Conservation (phyloP, 2,113 vertebrate species). For the Engraulis encrasicolus region DNA sequence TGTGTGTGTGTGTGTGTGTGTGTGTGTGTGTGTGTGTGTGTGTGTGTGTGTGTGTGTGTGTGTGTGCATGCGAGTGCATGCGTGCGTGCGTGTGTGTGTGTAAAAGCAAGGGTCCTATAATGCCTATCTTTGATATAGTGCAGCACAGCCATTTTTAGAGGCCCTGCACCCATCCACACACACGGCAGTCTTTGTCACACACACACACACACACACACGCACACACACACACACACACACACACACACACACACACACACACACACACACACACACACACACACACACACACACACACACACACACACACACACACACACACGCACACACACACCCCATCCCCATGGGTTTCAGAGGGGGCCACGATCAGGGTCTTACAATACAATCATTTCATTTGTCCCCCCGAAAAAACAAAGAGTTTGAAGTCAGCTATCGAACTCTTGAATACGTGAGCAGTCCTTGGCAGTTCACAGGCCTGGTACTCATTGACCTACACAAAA, state of each 20-base stretch:
- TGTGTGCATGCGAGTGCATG: neutral
- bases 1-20: neutral
- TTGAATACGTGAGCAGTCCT: neutral
- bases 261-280: too few relatives aligned
- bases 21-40: neutral
- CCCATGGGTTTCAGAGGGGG: neutral
- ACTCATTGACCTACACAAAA: constrained; percentile 1
- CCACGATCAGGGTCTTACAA: neutral
- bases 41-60: neutral
- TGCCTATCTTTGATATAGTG: constrained; percentile 8
- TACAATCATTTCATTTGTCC: constrained; percentile 2
- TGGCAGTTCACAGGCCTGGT: neutral
- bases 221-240: too few relatives aligned
- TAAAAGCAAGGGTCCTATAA: neutral
- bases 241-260: too few relatives aligned
- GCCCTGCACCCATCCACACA: too few relatives aligned
- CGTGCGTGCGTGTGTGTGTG: neutral
- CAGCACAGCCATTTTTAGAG: neutral
- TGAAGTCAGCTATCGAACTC: neutral
- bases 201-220: too few relatives aligned
- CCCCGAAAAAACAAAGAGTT: neutral
- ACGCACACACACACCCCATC: neutral
- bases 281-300: too few relatives aligned
- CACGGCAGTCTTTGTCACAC: too few relatives aligned
- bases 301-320: too few relatives aligned